Evolutionary conservation across 2,113 vertebrate genomes (phyloP).

Genomic region (Osmerus eperlanus): DNA sequence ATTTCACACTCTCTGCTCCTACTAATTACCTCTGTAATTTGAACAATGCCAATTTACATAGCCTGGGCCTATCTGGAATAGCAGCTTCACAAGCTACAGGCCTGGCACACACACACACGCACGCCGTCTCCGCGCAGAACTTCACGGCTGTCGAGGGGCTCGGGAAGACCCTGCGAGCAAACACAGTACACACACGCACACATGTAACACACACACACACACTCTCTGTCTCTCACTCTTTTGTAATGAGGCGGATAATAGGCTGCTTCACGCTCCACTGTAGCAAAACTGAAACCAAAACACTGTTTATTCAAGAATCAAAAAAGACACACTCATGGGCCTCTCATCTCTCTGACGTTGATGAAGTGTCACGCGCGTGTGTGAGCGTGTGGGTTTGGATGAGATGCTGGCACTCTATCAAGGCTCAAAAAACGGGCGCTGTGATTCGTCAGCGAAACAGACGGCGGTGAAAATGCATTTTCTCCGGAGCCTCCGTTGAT

Average conservation of each 20-base stretch:
- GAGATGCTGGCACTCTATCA: too few species aligned
- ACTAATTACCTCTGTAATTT: constrained; percentile 70
- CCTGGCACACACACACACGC: constrained; percentile 42
- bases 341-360: constrained; percentile 61
- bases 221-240: constrained; percentile 1
- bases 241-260: constrained; percentile 73
- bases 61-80: constrained; percentile 54
- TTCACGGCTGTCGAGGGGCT: neutral
- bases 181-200: constrained; percentile 15
- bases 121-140: neutral
- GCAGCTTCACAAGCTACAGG: constrained; percentile 48
- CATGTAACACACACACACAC: constrained; percentile 21
- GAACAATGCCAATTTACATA: constrained; percentile 59
- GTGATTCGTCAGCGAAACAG: constrained; percentile 15
- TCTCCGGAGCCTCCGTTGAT: constrained; percentile 51
- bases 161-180: constrained; percentile 18
- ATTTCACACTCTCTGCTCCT: constrained; percentile 59
- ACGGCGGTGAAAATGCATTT: constrained; percentile 60
- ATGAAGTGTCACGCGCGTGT: constrained; percentile 41
- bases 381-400: too few species aligned
- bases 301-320: constrained; percentile 70
- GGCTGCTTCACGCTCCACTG: constrained; percentile 69
- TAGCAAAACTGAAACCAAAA: constrained; percentile 71
- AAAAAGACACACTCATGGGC: constrained; percentile 61
- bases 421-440: neutral